A percentile compares a stretch with the other conserved stretches of the same genome.
Conservation (phyloP, 1,140 invertebrate species). For the Lasaia peninsularis region DNA sequence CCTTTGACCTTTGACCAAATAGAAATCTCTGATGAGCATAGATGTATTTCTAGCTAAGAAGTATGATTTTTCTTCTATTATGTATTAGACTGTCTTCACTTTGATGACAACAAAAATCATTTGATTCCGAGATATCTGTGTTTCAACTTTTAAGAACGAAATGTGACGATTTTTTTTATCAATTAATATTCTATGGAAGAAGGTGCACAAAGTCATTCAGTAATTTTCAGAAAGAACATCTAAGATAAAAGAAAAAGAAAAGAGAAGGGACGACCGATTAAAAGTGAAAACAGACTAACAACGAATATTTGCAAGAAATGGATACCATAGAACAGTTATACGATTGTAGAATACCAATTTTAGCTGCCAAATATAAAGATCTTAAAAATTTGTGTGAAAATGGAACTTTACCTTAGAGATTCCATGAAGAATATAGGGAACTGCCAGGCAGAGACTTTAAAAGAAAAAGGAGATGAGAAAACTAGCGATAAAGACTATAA, state of each 20-base stretch:
- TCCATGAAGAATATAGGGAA: neutral
- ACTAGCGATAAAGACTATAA: conserved; percentile 5
- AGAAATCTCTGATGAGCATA: too few relatives aligned
- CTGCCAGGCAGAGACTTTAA: conserved; percentile 7
- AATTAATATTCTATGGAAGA: too few relatives aligned
- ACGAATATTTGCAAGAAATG: neutral
- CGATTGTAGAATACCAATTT: conserved; percentile 13
- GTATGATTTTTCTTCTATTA: too few relatives aligned
- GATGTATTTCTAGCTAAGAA: too few relatives aligned
- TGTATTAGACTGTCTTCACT: too few relatives aligned
- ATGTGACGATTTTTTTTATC: too few relatives aligned
- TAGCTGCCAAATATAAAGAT: conserved; percentile 8
- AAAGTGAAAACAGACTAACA: conserved; percentile 10
- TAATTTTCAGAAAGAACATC: conserved; percentile 8
- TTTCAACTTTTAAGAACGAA: too few relatives aligned
- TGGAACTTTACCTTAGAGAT: neutral
- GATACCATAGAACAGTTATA: conserved; percentile 1
- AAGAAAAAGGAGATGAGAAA: conserved; percentile 9
- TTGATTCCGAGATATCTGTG: too few relatives aligned
- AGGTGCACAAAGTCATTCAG: too few relatives aligned
- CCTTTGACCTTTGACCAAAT: too few relatives aligned
- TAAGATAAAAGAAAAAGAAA: conserved; percentile 5
- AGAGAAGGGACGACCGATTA: neutral
- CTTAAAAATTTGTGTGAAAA: conserved; percentile 9
- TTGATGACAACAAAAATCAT: too few relatives aligned